Conservation (phyloP, 2,888 invertebrate species). For the Dryobota labecula region DNA sequence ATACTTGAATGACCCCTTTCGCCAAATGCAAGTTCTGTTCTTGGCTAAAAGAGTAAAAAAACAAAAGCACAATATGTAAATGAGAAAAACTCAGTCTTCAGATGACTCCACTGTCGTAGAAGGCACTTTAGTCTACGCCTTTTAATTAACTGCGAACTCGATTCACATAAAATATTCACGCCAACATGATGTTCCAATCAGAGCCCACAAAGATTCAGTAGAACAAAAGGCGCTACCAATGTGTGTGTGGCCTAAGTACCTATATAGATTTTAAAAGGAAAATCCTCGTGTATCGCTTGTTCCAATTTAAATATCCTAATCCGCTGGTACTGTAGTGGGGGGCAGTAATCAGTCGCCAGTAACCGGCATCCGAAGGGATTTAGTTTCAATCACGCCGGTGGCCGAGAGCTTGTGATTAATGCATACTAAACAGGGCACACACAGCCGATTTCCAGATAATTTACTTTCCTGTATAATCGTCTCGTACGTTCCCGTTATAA, state of each 20-base stretch:
- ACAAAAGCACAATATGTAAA: background rate
- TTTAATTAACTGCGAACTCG: constrained; percentile 57
- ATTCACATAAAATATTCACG: constrained; percentile 61
- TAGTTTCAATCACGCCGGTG: constrained; percentile 88
- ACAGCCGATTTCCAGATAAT: constrained; percentile 73
- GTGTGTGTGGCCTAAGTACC: constrained; percentile 38
- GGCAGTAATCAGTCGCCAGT: constrained; percentile 84
- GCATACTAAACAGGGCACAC: constrained; percentile 88
- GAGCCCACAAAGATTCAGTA: constrained; percentile 50
- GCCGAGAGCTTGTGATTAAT: constrained; percentile 85
- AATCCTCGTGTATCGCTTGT: constrained; percentile 67
- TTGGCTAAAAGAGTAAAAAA: background rate
- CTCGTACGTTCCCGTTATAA: constrained; percentile 52
- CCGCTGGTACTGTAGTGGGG: constrained; percentile 77
- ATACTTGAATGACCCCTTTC: too few species aligned
- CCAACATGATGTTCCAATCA: constrained; percentile 48
- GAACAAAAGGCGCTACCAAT: constrained; percentile 43
- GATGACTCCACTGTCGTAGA: constrained; percentile 12
- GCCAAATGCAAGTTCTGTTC: background rate
- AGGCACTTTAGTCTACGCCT: constrained; percentile 29
- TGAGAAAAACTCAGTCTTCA: background rate
- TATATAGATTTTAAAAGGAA: constrained; percentile 54
- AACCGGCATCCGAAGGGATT: constrained; percentile 83
- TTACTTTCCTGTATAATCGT: constrained; percentile 70
- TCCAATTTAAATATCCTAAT: constrained; percentile 85